Evolutionary conservation across 2,797 vertebrate species (phyloP), one percentile per base, ranked within the genome.

Genomic region (Megaceryle alcyon): DNA sequence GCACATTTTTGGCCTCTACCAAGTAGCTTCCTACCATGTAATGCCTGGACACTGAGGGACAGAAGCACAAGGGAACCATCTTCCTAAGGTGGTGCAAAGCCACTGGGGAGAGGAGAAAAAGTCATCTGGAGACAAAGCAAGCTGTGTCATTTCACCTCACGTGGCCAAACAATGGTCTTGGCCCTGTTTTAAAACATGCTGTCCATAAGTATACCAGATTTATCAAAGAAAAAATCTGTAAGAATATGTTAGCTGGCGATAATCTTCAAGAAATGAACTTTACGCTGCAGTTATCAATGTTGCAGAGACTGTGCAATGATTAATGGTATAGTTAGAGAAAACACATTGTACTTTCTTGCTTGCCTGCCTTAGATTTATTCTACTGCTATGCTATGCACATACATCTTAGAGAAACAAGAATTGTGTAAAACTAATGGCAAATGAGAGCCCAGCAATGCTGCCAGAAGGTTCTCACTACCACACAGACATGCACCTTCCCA

Each of bases 341-440:
- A 63, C 41, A 75, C 44, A 56, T 65, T 90, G 54, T 88, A 79
- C 73, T 90, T 93, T 76, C 73, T 84, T 94, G 66, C 60, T 95
- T 95, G 79, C 60, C 76, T 92, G 11, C 4, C 0, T 90, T 81
- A 86, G 80, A 93, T 96, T 95, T 95, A 88, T 94, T 88, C 73
- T 66, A n/a, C 35, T 79, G 60, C 83, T 92, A 39, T 88, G 59
- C 65, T 35, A 54, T 76, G 59, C 80, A 78, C 54, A 51, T 85
- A 89, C 3, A 2, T 91, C 76, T 75, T 75, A 70, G 59, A 76
- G 76, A 83, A 92, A 94, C 81, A 39, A 69, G 57, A 90, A 65
- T 43, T 75, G 69, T 44, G 60, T 82, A 92, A 91, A 94, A 79
- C 54, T 39, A 61, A 37, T 64, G 12, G 22, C 59, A 76, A 91